These are phyloP conservation scores for Rhopilema esculentum DNA, from an alignment of 30 jellyfish, hydroid and myxozoan genomes.

Conservation along the genomic window DNA sequence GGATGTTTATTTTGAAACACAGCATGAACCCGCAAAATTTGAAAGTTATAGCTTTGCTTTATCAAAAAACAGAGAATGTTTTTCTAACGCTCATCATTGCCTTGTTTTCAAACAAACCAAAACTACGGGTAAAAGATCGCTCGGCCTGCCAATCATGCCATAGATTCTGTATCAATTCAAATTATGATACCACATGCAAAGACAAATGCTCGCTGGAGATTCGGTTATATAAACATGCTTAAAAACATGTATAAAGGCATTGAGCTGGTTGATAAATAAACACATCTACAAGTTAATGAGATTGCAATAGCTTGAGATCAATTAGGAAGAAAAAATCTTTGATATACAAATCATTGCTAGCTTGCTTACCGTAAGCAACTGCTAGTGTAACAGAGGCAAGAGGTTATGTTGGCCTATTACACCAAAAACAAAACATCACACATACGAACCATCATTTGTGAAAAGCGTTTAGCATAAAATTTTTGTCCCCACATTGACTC, in stretches of 20 bases:
- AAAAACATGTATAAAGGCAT: no score
- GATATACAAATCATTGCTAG: no score
- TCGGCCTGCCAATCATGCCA: background rate
- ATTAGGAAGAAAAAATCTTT: no score
- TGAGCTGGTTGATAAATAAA: background rate
- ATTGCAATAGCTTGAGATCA: no score
- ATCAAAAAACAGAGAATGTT: background rate
- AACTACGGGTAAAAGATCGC: background rate
- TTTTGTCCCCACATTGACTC: no score
- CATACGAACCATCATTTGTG: no score
- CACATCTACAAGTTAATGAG: background rate
- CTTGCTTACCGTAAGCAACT: no score
- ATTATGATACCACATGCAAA: background rate
- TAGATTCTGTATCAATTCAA: background rate
- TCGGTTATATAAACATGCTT: background rate
- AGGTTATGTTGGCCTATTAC: no score
- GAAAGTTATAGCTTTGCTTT: background rate
- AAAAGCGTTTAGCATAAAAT: no score
- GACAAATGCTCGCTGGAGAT: background rate
- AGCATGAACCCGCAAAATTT: background rate
- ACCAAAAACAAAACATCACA: no score
- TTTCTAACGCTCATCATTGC: background rate
- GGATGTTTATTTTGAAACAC: background rate
- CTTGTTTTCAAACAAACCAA: background rate
- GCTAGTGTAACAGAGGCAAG: no score